Percentiles rank a stretch among this genome's conserved stretches.
These are phyloP conservation scores for Ariopsis seemanni DNA, from an alignment of 2,113 vertebrate species.

Conservation along the genomic window DNA sequence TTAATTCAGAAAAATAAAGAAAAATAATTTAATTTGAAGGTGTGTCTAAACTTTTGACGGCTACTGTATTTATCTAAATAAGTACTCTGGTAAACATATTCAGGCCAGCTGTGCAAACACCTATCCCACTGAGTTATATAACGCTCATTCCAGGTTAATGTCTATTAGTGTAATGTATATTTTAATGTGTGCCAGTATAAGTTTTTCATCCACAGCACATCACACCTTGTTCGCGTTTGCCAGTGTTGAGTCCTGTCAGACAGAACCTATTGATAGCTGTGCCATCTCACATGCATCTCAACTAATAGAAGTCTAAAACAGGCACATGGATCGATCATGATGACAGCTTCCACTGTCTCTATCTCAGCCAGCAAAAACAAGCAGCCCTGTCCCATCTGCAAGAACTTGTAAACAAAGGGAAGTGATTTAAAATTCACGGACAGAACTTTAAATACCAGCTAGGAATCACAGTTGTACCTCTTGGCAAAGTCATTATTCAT, in stretches of 20 bases:
- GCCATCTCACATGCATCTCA: constrained; percentile 34
- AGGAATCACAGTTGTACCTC: constrained; percentile 72
- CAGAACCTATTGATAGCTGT: constrained; percentile 36
- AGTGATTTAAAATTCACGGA: constrained; percentile 73
- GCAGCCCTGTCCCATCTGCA: constrained; percentile 67
- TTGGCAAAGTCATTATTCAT: constrained; percentile 76
- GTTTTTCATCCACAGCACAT: constrained; percentile 7
- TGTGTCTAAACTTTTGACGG: no score
- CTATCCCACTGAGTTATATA: neutral
- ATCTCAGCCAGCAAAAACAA: constrained; percentile 60
- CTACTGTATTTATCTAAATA: neutral
- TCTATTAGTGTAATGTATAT: neutral
- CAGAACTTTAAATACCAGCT: constrained; percentile 75
- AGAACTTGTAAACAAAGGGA: constrained; percentile 59
- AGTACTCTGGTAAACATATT: neutral
- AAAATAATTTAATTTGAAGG: no score
- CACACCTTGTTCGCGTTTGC: neutral
- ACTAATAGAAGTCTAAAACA: constrained; percentile 38
- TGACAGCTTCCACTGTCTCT: constrained; percentile 51
- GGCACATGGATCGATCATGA: constrained; percentile 27
- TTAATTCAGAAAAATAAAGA: no score
- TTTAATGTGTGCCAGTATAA: neutral
- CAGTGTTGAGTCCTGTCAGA: constrained; percentile 32
- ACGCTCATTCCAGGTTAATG: neutral
- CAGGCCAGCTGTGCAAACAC: neutral